Percentiles rank a stretch among this genome's conserved stretches.
Conservation (phyloP, 2,113 vertebrate genomes). For the Mustela lutreola region DNA sequence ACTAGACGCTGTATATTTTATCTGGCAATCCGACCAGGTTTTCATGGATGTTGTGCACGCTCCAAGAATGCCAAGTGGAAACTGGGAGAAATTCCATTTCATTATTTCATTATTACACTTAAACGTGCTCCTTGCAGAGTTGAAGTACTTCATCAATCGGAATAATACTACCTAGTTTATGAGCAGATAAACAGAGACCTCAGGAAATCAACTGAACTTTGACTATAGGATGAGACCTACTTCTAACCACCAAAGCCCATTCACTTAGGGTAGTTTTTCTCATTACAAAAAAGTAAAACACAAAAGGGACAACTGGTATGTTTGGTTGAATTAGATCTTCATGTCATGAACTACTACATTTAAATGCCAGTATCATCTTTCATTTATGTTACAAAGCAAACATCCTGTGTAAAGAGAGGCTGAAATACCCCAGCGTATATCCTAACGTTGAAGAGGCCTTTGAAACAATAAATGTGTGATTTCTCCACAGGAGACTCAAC, state of each 20-base stretch:
- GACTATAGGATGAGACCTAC: not conserved
- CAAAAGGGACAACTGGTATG: not conserved
- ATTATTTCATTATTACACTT: slow-evolving; percentile 23
- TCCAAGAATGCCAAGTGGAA: slow-evolving; percentile 29
- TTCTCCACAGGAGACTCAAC: slow-evolving; percentile 38
- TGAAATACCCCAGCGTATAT: not conserved
- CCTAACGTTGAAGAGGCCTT: not conserved
- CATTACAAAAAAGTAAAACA: slow-evolving; percentile 36
- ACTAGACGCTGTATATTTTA: slow-evolving; percentile 10
- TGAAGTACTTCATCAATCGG: not conserved
- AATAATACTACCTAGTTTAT: slow-evolving; percentile 5
- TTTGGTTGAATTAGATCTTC: slow-evolving; percentile 35
- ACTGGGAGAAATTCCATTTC: not conserved
- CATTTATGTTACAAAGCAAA: slow-evolving; percentile 57
- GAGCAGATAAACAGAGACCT: not conserved
- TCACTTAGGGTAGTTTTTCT: slow-evolving; percentile 1
- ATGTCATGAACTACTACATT: not conserved
- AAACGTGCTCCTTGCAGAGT: not conserved
- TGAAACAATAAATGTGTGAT: slow-evolving; percentile 28
- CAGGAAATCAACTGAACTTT: slow-evolving; percentile 19
- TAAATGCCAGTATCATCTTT: slow-evolving; percentile 19
- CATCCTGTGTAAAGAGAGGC: not conserved
- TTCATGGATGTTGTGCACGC: not conserved
- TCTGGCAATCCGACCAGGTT: not conserved
- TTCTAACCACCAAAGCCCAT: not conserved